These are phyloP conservation scores for Eupristina koningsbergeri DNA, from an alignment of 1,140 invertebrate species.

Conservation along the genomic window DNA sequence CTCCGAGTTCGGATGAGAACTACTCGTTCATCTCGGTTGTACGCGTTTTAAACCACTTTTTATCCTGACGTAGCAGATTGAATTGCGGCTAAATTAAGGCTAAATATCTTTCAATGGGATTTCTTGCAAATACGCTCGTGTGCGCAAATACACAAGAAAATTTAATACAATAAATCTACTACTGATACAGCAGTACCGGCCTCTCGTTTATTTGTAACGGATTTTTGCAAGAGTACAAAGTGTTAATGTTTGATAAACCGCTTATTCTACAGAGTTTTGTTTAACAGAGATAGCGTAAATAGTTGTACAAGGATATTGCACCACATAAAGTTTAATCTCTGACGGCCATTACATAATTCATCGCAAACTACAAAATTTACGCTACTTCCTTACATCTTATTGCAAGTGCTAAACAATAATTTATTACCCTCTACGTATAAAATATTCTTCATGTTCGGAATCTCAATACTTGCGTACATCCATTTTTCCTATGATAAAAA, in stretches of 20 bases:
- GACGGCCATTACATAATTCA: slow-evolving; percentile 33
- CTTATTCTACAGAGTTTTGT: not conserved
- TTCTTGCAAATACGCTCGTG: not conserved
- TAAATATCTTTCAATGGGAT: no score
- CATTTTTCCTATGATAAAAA: not conserved
- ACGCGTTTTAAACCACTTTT: no score
- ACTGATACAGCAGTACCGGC: not conserved
- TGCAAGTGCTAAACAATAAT: not conserved
- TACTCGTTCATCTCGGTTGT: no score
- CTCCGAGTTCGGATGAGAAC: no score
- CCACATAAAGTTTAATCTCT: slow-evolving; percentile 28
- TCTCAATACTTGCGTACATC: not conserved
- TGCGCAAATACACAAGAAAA: not conserved
- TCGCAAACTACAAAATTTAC: slow-evolving; percentile 29
- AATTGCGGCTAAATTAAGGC: no score
- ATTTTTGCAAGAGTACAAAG: slow-evolving; percentile 17
- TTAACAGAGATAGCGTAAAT: slow-evolving; percentile 33
- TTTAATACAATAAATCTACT: no score
- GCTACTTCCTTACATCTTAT: not conserved
- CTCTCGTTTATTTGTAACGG: not conserved
- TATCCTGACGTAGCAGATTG: no score
- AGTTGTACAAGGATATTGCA: slow-evolving; percentile 36
- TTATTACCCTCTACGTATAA: not conserved
- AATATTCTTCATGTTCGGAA: not conserved
- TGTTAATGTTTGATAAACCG: slow-evolving; percentile 39